A percentile compares a stretch with the other conserved stretches of the same genome.
Evolutionary conservation across 2,888 invertebrate genomes (phyloP).

Genomic region (Eurois occulta): DNA sequence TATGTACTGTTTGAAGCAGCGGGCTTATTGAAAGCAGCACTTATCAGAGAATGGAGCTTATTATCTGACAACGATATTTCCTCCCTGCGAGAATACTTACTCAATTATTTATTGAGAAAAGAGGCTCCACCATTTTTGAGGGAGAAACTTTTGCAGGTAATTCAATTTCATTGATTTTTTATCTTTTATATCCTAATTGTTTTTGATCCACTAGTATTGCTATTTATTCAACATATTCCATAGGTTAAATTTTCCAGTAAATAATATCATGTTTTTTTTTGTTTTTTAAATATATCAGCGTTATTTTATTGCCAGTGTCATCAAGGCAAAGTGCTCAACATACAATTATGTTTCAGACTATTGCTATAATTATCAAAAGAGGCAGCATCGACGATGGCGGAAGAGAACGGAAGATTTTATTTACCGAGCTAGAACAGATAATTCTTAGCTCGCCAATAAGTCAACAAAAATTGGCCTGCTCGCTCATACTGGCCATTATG

Average conservation of each 20-base stretch:
- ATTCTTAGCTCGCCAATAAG: slow-evolving; percentile 95
- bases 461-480: slow-evolving; percentile 95
- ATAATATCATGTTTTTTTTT: too few relatives aligned
- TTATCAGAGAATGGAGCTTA: slow-evolving; percentile 96
- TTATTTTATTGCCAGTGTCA: not conserved
- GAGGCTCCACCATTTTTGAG: slow-evolving; percentile 94
- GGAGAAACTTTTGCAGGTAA: slow-evolving; percentile 93
- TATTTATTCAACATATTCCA: not conserved
- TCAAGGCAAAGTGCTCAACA: not conserved
- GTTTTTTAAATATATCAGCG: too few relatives aligned
- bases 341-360: slow-evolving; percentile 89
- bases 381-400: slow-evolving; percentile 94
- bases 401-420: slow-evolving; percentile 92
- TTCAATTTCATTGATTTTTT: too few relatives aligned
- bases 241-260: not conserved
- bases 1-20: slow-evolving; percentile 97
- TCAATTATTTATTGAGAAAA: slow-evolving; percentile 94
- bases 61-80: slow-evolving; percentile 93
- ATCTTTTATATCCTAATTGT: too few relatives aligned
- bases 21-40: slow-evolving; percentile 94
- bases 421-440: slow-evolving; percentile 94
- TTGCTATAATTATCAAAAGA: slow-evolving; percentile 97
- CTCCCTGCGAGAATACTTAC: slow-evolving; percentile 94
- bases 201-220: not conserved
- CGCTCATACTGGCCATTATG: slow-evolving; percentile 95